Evolutionary conservation across 2,888 invertebrate species (phyloP).

Genomic region (Pimpla rufipes): DNA sequence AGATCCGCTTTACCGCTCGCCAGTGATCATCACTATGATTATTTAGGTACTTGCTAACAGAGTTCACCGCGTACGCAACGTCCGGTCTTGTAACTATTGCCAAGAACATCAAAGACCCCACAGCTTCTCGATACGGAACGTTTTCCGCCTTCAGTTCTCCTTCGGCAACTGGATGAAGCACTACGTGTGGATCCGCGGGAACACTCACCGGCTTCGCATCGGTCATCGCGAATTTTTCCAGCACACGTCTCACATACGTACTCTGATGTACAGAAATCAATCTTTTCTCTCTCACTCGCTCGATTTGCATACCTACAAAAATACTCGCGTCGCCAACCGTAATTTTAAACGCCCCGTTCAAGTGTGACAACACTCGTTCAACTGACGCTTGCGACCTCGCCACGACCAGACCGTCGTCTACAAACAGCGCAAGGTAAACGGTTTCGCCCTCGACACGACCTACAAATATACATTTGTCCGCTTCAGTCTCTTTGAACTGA

Average conservation of each 20-base stretch:
- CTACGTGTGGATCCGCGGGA: slow-evolving; percentile 63
- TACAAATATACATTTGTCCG: slow-evolving; percentile 23
- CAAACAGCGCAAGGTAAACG: neutral
- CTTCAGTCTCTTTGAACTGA: neutral
- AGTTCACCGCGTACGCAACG: slow-evolving; percentile 2
- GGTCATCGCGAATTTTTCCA: slow-evolving; percentile 50
- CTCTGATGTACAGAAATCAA: slow-evolving; percentile 55
- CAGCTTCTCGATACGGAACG: slow-evolving; percentile 17
- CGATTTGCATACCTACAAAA: slow-evolving; percentile 58
- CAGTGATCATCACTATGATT: neutral
- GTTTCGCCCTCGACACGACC: neutral
- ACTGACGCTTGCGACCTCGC: neutral
- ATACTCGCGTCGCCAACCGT: slow-evolving; percentile 33
- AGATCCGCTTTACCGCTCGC: slow-evolving; percentile 17
- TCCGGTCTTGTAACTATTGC: slow-evolving; percentile 27
- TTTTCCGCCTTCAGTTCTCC: neutral
- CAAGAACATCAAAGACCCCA: slow-evolving; percentile 24
- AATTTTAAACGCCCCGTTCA: slow-evolving; percentile 37
- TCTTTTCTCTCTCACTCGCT: slow-evolving; percentile 26
- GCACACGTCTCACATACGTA: slow-evolving; percentile 48
- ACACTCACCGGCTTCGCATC: slow-evolving; percentile 48
- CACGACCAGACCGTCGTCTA: slow-evolving; percentile 3
- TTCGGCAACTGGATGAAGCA: slow-evolving; percentile 40
- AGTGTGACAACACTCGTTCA: neutral
- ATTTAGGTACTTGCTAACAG: slow-evolving; percentile 4